Conservation (phyloP, 2,797 vertebrate species). For the Streptopelia turtur region DNA sequence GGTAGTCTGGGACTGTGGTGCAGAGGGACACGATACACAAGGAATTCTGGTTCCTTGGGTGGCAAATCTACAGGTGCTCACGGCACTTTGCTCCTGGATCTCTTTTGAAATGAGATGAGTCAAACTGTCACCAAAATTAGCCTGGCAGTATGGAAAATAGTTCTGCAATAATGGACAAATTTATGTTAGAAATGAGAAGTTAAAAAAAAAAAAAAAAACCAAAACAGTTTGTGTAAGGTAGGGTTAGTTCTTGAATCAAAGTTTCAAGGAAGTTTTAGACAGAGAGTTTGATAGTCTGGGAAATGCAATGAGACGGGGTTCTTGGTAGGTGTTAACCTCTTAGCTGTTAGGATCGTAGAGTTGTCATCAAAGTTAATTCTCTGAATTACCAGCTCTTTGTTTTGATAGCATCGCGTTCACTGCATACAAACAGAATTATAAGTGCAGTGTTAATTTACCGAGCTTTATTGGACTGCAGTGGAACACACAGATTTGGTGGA, state of each 20-base stretch:
- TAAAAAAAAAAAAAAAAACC: neutral
- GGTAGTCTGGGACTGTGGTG: neutral
- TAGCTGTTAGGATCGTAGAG: neutral
- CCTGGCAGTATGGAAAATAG: neutral
- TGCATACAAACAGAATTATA: neutral
- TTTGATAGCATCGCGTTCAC: neutral
- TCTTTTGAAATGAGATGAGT: neutral
- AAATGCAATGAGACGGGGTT: neutral
- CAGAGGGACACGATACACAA: neutral
- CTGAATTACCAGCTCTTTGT: neutral
- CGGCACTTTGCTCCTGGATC: neutral
- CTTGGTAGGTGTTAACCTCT: neutral
- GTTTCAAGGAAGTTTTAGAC: neutral
- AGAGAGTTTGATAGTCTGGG: rapidly evolving
- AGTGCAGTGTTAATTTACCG: neutral
- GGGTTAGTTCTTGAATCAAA: neutral
- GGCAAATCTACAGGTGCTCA: neutral
- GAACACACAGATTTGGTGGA: neutral
- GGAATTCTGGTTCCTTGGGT: neutral
- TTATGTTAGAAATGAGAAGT: neutral
- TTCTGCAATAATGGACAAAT: neutral
- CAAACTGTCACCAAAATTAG: neutral
- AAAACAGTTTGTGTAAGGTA: neutral
- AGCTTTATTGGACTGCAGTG: neutral
- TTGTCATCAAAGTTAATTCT: neutral